Percentiles rank a stretch among this genome's conserved stretches.
Conservation (phyloP, 2,888 invertebrate genomes). For the Idaea dimidiata region DNA sequence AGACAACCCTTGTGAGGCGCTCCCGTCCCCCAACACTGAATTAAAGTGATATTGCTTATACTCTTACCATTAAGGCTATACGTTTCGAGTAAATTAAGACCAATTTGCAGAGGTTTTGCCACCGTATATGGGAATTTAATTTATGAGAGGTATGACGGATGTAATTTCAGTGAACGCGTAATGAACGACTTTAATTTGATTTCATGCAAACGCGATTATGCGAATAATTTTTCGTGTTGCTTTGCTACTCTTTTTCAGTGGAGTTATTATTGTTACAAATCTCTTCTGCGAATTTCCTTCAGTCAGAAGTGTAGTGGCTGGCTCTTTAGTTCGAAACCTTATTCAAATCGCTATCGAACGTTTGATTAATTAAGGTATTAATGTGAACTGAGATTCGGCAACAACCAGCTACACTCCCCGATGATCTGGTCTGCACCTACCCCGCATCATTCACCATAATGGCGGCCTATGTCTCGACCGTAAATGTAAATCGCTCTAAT, state of each 20-base stretch:
- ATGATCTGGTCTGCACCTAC: slow-evolving; percentile 42
- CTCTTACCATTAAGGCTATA: slow-evolving; percentile 70
- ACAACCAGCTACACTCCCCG: background rate
- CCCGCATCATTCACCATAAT: slow-evolving; percentile 77
- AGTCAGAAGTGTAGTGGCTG: background rate
- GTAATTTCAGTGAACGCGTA: slow-evolving; percentile 64
- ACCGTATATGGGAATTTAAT: slow-evolving; percentile 70
- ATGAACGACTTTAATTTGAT: slow-evolving; percentile 65
- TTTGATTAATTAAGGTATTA: background rate
- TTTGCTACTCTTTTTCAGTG: background rate
- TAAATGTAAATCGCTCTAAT: slow-evolving; percentile 80
- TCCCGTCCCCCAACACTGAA: slow-evolving; percentile 42
- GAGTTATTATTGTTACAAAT: background rate
- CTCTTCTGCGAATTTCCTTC: background rate
- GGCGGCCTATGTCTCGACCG: slow-evolving; percentile 72
- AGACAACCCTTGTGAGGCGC: slow-evolving; percentile 43
- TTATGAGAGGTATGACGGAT: slow-evolving; percentile 63
- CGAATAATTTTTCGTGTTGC: slow-evolving; percentile 10
- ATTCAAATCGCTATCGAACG: background rate
- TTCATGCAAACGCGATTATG: slow-evolving; percentile 36
- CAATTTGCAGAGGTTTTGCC: slow-evolving; percentile 73
- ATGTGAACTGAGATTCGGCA: background rate
- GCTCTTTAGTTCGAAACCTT: background rate
- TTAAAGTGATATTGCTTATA: slow-evolving; percentile 72
- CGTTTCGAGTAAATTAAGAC: slow-evolving; percentile 74